Percentiles rank a stretch among this genome's conserved stretches.
Evolutionary conservation across 2,888 invertebrate genomes (phyloP).

Genomic region (Amblyteles armatorius): DNA sequence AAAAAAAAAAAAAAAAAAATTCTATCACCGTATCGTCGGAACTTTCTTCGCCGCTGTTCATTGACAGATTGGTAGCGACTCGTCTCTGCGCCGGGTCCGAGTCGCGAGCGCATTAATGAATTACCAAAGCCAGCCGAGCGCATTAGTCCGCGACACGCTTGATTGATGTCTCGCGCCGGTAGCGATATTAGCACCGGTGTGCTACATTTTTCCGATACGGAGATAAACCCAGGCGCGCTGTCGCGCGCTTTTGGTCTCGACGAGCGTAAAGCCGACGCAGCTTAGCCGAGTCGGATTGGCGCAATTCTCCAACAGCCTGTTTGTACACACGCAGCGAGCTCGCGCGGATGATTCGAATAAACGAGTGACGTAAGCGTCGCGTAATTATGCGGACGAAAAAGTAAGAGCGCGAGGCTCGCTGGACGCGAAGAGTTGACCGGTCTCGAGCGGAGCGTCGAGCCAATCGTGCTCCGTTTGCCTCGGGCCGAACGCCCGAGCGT

Average conservation of each 20-base stretch:
- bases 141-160: conserved; percentile 32
- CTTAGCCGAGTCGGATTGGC: conserved; percentile 2
- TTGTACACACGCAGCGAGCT: conserved; percentile 12
- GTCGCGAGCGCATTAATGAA: conserved; percentile 59
- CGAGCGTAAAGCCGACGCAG: neutral
- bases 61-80: conserved; percentile 42
- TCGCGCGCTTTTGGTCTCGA: conserved; percentile 12
- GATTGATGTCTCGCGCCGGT: neutral
- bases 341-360: conserved; percentile 47
- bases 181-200: neutral
- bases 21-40: neutral
- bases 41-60: conserved; percentile 40
- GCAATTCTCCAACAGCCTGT: conserved; percentile 25
- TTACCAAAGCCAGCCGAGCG: conserved; percentile 55
- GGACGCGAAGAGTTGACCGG: conserved; percentile 46
- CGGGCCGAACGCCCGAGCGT: conserved; percentile 35
- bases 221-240: neutral
- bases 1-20: neutral
- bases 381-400: conserved; percentile 58
- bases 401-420: conserved; percentile 38
- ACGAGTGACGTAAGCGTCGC: conserved; percentile 58
- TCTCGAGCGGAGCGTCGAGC: conserved; percentile 9
- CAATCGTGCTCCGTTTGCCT: conserved; percentile 18
- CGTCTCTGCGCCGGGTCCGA: conserved; percentile 62
- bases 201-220: neutral